Evolutionary conservation across 2,797 vertebrate genomes (phyloP), one percentile per base, ranked within the genome.

Genomic region (Pangasius macronema): DNA sequence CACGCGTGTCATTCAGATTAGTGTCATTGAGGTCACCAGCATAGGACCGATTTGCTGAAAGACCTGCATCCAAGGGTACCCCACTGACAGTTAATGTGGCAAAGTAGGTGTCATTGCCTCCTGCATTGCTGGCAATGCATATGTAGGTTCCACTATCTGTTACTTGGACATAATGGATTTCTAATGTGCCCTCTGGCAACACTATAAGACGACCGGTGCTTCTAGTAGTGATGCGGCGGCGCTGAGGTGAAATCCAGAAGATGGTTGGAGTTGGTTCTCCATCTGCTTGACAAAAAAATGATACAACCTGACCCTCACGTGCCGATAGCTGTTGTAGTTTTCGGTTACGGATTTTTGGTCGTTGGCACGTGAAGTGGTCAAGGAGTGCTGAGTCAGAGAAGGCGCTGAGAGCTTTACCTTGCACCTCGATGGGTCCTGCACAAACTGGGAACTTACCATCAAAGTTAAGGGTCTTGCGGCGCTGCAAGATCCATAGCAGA

Each of bases 101-200:
- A 24, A 99, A 99, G 88, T 99, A 99, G 33, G 97, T 99, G 94
- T 99, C 99, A 2, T 99, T 99, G 86, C 99, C 99, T 0, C 98
- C 99, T 0, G 98, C 98, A 13, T 99, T 99, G 93, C 97, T 99
- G 90, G 99, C 99, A 53, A 99, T 97, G 92, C 99, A 99, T 83
- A 99, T 98, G 93, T 99, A 99, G 36, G 98, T 99, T 70, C 99
- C 99, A 0, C 96, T 99, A 92, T 99, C 99, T 65, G 95, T 97
- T 24, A 97, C 95, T 92, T 97, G 97, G 75, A 97, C 96, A 0
- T 97, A 98, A 13, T 95, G 95, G 91, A 99, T 97, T 93, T 98
- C 97, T 91, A 99, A 92, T 0, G 98, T 99, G 33, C 99, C 99
- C 8, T 97, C 96, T 0, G 96, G 95, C 82, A 98, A 95, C 67